Percentiles rank a stretch among this genome's conserved stretches.
These are phyloP conservation scores for Coecobrya sp. DNA, from an alignment of 2,888 invertebrate genomes.

Conservation along the genomic window DNA sequence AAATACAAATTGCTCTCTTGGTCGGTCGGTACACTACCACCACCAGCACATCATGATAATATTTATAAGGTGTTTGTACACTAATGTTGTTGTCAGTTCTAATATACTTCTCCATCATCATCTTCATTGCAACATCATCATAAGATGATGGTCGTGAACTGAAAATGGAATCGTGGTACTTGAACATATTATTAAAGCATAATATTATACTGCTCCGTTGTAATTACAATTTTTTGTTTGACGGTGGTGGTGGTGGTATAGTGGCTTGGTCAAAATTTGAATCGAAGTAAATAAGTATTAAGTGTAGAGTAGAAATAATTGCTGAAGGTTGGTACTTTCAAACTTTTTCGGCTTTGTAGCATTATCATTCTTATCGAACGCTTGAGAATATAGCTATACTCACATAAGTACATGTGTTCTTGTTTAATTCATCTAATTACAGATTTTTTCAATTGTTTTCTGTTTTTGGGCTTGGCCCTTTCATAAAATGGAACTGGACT, in stretches of 20 bases:
- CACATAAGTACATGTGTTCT: constrained; percentile 9
- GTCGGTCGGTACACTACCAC: background rate
- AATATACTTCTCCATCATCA: constrained; percentile 59
- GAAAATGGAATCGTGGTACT: constrained; percentile 71
- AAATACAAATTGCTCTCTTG: constrained; percentile 53
- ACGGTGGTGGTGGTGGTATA: constrained; percentile 51
- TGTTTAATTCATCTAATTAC: constrained; percentile 74
- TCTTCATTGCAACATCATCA: background rate
- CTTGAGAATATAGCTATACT: background rate
- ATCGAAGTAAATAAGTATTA: constrained; percentile 55
- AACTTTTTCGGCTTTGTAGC: background rate
- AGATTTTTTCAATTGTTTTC: constrained; percentile 73
- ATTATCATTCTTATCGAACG: constrained; percentile 32
- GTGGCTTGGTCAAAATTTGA: constrained; percentile 1
- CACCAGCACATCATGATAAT: constrained; percentile 39
- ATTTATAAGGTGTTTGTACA: constrained; percentile 57
- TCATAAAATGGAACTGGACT: constrained; percentile 22
- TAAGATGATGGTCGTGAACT: constrained; percentile 21
- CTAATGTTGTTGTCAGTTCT: constrained; percentile 64
- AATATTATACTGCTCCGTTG: constrained; percentile 41
- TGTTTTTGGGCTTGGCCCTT: constrained; percentile 61
- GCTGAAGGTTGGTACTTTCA: constrained; percentile 20
- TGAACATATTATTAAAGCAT: constrained; percentile 71
- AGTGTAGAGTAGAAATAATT: constrained; percentile 74
- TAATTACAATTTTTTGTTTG: constrained; percentile 71